Evolutionary conservation across 2,797 vertebrate species (phyloP), one percentile per base, ranked within the genome.

Genomic region (Neomorphus geoffroyi): DNA sequence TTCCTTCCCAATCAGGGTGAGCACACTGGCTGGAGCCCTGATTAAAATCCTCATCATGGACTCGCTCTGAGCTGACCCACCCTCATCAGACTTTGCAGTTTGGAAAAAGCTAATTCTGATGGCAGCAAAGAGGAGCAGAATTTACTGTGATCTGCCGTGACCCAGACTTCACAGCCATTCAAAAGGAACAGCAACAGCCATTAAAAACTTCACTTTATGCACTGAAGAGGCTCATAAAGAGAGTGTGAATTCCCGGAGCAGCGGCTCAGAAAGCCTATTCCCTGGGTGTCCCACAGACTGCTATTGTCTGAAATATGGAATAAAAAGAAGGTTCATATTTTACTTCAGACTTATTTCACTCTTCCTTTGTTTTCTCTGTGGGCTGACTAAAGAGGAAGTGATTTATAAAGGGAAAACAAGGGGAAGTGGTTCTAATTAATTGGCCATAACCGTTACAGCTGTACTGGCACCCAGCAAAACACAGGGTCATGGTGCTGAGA

Each of bases 341-440:
- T 96, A 85, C 80, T 79, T 65, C 75, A 88, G 80, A 37, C 53
- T 93, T 51, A 24, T 45, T 94, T 91, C 69, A 10, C 58, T 94
- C 73, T 93, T 86, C 48, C 69, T 50, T 78, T 91, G 80, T 86
- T 95, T 93, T 33, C 93, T 90, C 85, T 23, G 39, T 3, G 7
- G 82, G 32, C 70, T 84, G 77, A 69, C 85, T 96, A 77, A 90
- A 86, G 80, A 93, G 94, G 70, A 94, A 93, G 66, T 91, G 94
- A 94, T 96, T 96, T 94, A 95, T 91, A 94, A 92, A 56, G 58
- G 81, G 61, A 78, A 95, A 97, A 90, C 79, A 86, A 93, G 85
- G 91, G 84, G 89, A 97, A 80, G 60, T 11, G 3, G 70, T 79
- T 91, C 87, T 96, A 96, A 96, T 96, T 95, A 97, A 96, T 92